Evolutionary conservation across 2,888 invertebrate genomes (phyloP), one percentile per base, ranked within the genome.

Genomic region (Rotaria macrura): DNA sequence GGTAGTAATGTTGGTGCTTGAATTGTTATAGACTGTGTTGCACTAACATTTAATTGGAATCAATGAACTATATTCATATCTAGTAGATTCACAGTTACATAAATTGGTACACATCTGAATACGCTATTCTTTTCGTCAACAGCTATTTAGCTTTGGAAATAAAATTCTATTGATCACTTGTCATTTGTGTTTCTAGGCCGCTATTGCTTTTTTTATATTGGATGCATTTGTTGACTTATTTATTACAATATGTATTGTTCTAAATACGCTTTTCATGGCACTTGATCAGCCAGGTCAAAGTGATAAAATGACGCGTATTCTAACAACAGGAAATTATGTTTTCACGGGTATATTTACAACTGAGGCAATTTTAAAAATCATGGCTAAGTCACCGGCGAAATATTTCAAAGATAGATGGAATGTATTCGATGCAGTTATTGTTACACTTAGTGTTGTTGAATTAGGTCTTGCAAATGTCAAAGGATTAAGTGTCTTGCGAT

Each of bases 371-470:
- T 95, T 96, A 93, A 97, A 97, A 94, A 96, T 97, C 94, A 95
- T 96, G 94, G 96, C 97, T 93, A 94, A 97, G 93, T 94, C 95
- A 94, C 95, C 95, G 93, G 97, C 97, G 94, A 97, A 97, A 93
- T 98, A 97, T 49, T 49, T 49, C 3, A 49, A 49, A 49, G 0
- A 49, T 49, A 17, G 49, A 49, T 49, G 49, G 49, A 98, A 98
- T 94, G 97, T 97, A 97, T 95, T 97, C 94, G 97, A 98, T 95
- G 97, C 97, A 95, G 95, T 96, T 94, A 97, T 97, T 93, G 97
- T 98, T 90, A 94, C 95, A 88, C 93, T 98, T 90, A 97, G 97
- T 89, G 93, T 97, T 88, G 92, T 97, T 90, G 98, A 98, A 92
- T 93, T 97, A 91, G 94, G 95, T 89, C 93, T 97, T 89, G 83